A percentile compares a stretch with the other conserved stretches of the same genome.
These are phyloP conservation scores for Brachionus plicatilis DNA, from an alignment of 1,140 invertebrate species.

Conservation along the genomic window DNA sequence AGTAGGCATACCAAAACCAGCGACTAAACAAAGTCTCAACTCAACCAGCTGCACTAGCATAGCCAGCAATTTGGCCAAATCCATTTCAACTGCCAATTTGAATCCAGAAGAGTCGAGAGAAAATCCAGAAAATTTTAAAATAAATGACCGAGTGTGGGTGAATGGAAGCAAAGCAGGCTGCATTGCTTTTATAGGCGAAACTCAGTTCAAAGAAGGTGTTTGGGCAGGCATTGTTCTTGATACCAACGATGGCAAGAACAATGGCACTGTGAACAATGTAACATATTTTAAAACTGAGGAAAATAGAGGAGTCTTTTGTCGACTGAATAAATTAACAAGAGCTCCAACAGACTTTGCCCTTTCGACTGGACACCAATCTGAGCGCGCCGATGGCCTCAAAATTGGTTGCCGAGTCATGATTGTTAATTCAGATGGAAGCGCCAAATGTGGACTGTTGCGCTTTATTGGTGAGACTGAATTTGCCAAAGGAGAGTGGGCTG, in stretches of 20 bases:
- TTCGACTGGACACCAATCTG: background rate
- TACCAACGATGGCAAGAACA: constrained; percentile 55
- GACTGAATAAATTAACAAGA: constrained; percentile 76
- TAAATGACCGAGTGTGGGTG: constrained; percentile 88
- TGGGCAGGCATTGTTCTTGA: constrained; percentile 56
- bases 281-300: constrained; percentile 75
- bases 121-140: constrained; percentile 70
- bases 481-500: constrained; percentile 83
- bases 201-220: constrained; percentile 58
- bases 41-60: background rate
- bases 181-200: constrained; percentile 96
- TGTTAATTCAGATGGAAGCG: constrained; percentile 50
- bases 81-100: background rate
- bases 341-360: constrained; percentile 56
- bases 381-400: constrained; percentile 44
- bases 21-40: background rate
- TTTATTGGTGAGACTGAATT: constrained; percentile 81
- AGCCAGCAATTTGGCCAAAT: background rate
- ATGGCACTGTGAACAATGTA: constrained; percentile 55
- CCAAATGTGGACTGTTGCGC: constrained; percentile 76
- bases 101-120: background rate
- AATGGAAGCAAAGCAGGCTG: constrained; percentile 86
- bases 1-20: background rate
- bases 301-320: constrained; percentile 85
- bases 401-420: constrained; percentile 16